These are phyloP conservation scores for Catostylus mosaicus DNA, from an alignment of 30 jellyfish, hydroid and myxozoan species.

Conservation along the genomic window DNA sequence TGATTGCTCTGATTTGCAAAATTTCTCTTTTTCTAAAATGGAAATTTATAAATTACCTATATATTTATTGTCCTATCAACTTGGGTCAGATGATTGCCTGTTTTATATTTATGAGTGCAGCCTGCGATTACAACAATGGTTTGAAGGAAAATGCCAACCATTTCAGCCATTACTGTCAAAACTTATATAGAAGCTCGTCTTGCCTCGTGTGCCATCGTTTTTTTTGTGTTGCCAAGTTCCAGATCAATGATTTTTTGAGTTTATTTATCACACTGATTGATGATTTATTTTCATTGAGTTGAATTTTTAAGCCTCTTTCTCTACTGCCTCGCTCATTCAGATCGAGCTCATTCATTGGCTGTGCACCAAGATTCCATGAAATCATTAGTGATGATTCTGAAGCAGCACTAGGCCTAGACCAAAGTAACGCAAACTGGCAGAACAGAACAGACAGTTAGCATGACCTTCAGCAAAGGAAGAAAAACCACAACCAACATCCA, in stretches of 20 bases:
- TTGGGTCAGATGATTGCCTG: too few relatives aligned
- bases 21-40: too few relatives aligned
- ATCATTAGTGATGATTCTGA: background rate
- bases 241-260: background rate
- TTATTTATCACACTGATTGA: background rate
- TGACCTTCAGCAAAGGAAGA: background rate
- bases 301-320: constrained; percentile 19
- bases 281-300: constrained; percentile 3
- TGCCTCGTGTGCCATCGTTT: too few relatives aligned
- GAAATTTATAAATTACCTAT: too few relatives aligned
- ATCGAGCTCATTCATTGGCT: background rate
- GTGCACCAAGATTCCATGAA: background rate
- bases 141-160: too few relatives aligned
- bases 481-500: background rate
- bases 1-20: too few relatives aligned
- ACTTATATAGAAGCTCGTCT: too few relatives aligned
- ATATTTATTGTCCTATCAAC: too few relatives aligned
- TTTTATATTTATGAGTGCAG: too few relatives aligned
- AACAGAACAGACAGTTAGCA: background rate
- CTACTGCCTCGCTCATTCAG: constrained; percentile 17
- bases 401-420: background rate
- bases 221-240: too few relatives aligned
- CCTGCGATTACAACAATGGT: too few relatives aligned
- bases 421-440: background rate
- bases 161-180: too few relatives aligned